Evolutionary conservation across 2,797 vertebrate genomes (phyloP).

Genomic region (Sebastes elongatus): DNA sequence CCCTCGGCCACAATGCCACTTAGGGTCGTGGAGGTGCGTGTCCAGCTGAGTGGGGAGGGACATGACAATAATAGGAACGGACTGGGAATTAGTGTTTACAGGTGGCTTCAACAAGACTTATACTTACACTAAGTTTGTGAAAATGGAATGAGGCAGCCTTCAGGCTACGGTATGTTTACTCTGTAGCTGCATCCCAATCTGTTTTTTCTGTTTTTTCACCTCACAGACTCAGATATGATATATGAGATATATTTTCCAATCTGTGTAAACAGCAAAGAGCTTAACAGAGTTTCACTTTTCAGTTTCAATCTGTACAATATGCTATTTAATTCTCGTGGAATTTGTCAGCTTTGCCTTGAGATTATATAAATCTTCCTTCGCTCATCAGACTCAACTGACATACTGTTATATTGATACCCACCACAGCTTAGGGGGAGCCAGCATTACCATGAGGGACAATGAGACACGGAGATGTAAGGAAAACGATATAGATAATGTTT

Average conservation of each 20-base stretch:
- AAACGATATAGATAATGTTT: background rate
- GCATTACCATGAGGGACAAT: background rate
- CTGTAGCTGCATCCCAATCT: background rate
- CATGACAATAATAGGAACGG: conserved; percentile 16
- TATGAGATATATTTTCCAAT: background rate
- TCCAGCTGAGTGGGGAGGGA: background rate
- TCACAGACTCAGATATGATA: background rate
- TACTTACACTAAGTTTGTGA: background rate
- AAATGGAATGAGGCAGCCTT: background rate
- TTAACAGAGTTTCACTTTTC: background rate
- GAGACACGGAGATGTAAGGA: background rate
- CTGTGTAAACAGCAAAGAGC: background rate
- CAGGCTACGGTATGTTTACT: background rate
- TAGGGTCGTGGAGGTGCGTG: background rate
- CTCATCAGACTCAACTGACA: background rate
- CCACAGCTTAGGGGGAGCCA: background rate
- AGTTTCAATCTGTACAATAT: background rate
- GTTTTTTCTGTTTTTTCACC: background rate
- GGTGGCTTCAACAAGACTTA: background rate
- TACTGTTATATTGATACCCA: background rate
- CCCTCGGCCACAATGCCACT: background rate
- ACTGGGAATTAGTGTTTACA: background rate
- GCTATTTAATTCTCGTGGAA: background rate
- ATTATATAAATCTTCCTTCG: conserved; percentile 1
- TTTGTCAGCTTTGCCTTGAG: background rate